phyloP scores from a whole-genome alignment of 2,888 invertebrate genomes.

The Gymnosoma rotundatum region DNA sequence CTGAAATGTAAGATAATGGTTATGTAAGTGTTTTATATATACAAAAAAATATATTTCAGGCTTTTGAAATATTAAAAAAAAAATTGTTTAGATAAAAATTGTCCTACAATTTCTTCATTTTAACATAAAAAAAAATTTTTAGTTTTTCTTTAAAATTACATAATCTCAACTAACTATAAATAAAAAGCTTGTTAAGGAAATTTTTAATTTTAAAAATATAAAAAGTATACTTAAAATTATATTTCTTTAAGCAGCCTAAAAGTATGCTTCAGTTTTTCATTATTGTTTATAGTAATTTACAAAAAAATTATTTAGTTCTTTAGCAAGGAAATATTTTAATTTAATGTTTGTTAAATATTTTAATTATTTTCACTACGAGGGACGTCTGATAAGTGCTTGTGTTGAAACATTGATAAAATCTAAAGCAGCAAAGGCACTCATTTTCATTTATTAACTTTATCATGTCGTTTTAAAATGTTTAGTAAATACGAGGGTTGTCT shows the following conservation, averaged over 20 bases:
- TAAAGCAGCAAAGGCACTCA: background rate
- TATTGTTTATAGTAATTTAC: slow-evolving; percentile 6
- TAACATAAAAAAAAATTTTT: slow-evolving; percentile 19
- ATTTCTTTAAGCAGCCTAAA: slow-evolving; percentile 9
- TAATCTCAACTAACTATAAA: slow-evolving; percentile 14
- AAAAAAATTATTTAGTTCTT: background rate
- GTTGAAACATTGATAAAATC: background rate
- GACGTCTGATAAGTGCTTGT: slow-evolving; percentile 20
- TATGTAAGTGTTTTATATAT: slow-evolving; percentile 64
- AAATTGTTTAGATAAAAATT: slow-evolving; percentile 41
- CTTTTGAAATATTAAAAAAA: slow-evolving; percentile 57
- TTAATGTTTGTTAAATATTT: background rate
- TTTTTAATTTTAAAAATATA: background rate
- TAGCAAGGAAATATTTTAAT: background rate
- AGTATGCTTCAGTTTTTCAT: slow-evolving; percentile 23
- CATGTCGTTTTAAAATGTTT: background rate
- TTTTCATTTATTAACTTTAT: background rate
- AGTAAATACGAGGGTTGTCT: no score
- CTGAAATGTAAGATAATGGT: slow-evolving; percentile 45
- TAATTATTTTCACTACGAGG: slow-evolving; percentile 6
- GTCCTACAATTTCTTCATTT: background rate
- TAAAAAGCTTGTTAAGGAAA: slow-evolving; percentile 20
- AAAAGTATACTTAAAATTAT: slow-evolving; percentile 25
- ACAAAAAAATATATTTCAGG: slow-evolving; percentile 54
- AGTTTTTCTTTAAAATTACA: background rate